Evolutionary conservation across 2,113 vertebrate species (phyloP).

Genomic region (Cyanoliseus patagonus): DNA sequence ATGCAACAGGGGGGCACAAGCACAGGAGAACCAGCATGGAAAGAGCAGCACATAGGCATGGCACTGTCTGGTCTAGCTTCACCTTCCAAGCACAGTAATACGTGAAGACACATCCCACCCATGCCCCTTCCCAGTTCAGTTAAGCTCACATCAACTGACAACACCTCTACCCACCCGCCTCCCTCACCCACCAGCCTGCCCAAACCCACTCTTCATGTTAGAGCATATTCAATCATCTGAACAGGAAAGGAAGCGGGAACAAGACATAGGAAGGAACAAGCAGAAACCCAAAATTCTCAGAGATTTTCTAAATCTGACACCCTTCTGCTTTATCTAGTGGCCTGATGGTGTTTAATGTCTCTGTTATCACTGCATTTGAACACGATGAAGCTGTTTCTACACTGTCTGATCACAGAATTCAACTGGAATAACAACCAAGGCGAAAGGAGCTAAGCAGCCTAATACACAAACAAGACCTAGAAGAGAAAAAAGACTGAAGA

Average conservation of each 20-base stretch:
- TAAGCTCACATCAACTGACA: neutral
- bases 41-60: neutral
- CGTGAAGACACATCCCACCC: neutral
- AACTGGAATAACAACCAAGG: neutral
- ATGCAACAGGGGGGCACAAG: neutral
- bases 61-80: constrained; percentile 50
- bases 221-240: neutral
- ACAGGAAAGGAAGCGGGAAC: neutral
- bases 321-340: neutral
- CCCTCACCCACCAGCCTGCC: neutral
- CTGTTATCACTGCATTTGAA: neutral
- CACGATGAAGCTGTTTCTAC: neutral
- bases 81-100: constrained; percentile 24
- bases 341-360: neutral
- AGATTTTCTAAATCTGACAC: neutral
- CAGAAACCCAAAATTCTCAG: neutral
- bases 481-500: neutral
- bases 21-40: neutral
- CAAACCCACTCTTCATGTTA: neutral
- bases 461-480: constrained; percentile 29
- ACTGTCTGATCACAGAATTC: neutral
- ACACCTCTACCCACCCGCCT: neutral
- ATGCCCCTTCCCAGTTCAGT: neutral
- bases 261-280: neutral
- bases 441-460: constrained; percentile 13